A percentile compares a stretch with the other conserved stretches of the same genome.
phyloP scores from a whole-genome alignment of 1,140 invertebrate genomes.

The Pristionchus pacificus region DNA sequence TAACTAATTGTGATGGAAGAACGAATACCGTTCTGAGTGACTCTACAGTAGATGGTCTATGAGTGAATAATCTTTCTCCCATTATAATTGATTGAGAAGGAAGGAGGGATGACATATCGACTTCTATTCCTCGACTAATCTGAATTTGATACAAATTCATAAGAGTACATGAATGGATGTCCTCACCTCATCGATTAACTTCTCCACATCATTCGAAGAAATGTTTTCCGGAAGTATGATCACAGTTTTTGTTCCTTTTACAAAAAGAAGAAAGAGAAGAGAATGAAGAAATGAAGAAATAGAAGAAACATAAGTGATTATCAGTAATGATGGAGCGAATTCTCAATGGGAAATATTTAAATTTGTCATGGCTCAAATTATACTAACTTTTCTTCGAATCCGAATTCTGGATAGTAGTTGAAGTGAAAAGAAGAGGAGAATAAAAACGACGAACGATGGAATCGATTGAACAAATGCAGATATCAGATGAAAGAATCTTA shows the following conservation, averaged over 20 bases:
- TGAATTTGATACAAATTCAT: neutral
- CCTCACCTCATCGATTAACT: neutral
- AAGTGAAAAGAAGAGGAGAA: neutral
- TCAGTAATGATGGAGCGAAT: neutral
- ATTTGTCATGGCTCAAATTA: too few species aligned
- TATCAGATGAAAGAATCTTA: neutral
- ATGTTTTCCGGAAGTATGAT: neutral
- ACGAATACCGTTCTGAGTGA: too few species aligned
- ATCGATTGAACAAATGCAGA: neutral
- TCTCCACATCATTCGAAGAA: neutral
- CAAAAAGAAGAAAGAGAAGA: neutral
- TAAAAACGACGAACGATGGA: neutral
- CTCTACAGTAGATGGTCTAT: too few species aligned
- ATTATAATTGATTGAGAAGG: neutral
- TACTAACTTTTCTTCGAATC: too few species aligned
- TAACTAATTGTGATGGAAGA: too few species aligned
- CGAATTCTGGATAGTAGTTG: too few species aligned
- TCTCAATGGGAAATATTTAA: neutral
- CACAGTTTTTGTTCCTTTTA: neutral
- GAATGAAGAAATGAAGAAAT: neutral
- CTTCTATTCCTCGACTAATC: neutral
- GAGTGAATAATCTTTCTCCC: neutral
- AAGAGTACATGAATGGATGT: neutral
- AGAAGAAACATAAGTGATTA: neutral
- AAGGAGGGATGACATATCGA: neutral